These are phyloP conservation scores for Vireo griseus DNA, from an alignment of 2,797 vertebrate species.

Conservation along the genomic window DNA sequence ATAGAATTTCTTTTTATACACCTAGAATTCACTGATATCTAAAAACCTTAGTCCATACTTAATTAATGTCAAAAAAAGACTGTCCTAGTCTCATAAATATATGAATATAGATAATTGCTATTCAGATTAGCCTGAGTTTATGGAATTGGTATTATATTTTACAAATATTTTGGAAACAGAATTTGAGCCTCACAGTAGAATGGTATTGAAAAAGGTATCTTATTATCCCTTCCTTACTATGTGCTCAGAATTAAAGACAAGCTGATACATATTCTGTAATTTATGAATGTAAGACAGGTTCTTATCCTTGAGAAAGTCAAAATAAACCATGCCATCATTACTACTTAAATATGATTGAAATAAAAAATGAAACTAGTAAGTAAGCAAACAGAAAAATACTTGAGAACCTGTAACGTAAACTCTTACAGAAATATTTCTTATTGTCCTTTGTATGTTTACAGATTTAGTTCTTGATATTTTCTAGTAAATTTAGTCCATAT, in stretches of 20 bases:
- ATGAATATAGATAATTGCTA: background rate
- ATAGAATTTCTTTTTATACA: background rate
- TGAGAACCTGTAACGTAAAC: background rate
- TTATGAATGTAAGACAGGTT: background rate
- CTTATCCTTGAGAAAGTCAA: background rate
- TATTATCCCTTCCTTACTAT: background rate
- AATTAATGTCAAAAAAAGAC: constrained; percentile 13
- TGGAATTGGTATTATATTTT: background rate
- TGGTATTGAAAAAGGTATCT: background rate
- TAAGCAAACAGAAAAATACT: background rate
- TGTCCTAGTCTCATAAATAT: constrained; percentile 29
- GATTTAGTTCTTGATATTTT: background rate
- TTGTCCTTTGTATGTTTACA: background rate
- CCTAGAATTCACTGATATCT: constrained; percentile 1
- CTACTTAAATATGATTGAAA: background rate
- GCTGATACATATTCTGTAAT: background rate
- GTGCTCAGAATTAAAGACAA: background rate
- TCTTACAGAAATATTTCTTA: background rate
- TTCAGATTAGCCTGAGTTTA: background rate
- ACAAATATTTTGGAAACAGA: background rate
- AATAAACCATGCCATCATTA: background rate
- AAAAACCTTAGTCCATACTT: constrained; percentile 1
- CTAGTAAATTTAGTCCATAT: background rate
- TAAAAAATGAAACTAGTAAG: background rate
- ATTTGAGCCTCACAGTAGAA: background rate